Base-by-base conservation (phyloP, 2,888 invertebrate genomes). In the Rhagophthalmus giganteus region DNA sequence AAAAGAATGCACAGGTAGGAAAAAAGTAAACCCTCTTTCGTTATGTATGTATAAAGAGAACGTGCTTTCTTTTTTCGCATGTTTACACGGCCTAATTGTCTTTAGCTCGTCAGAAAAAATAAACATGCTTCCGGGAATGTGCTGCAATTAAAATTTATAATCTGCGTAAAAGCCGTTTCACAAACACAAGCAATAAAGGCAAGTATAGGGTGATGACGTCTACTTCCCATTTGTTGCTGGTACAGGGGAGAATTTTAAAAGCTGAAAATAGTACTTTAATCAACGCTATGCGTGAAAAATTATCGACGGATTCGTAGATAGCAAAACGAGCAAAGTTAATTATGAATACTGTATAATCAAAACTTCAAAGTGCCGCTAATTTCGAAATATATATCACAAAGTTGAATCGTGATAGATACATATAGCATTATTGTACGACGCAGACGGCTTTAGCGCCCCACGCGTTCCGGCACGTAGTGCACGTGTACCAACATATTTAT, bases 61-160 rank as follows among this genome's bases (percentile, higher is more conserved):
- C 16, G 30, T 24, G 11, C 34, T n/a, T n/a, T n/a, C 9, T 40
- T 40, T 30, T 1, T 14, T 15, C 16, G 8, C 25, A 37, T 45
- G 15, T 45, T 45, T 45, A 45, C 37, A 30, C 20, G 37, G 45
- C 20, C 24, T 45, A 45, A 45, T 37, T 37, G 37, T 37, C 45
- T 31, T 33, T 34, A 42, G 34, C 26, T 34, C 35, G 11, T 31
- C 37, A 45, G 35, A 45, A 48, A 51, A 51, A 41, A 44, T 51
- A 44, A 45, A 51, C 38, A 40, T 28, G 33, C 35, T 45, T 51
- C 28, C 37, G 24, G 38, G 38, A 49, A 53, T 48, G 34, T 20
- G 35, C 15, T 39, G 39, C 54, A 54, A 54, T 49, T 54, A 54
- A 45, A 49, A 40, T 54, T 44, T 44, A 45, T 49, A 54, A 54